These are phyloP conservation scores for Anastrepha ludens DNA, from an alignment of 1,140 invertebrate species.

Conservation along the genomic window DNA sequence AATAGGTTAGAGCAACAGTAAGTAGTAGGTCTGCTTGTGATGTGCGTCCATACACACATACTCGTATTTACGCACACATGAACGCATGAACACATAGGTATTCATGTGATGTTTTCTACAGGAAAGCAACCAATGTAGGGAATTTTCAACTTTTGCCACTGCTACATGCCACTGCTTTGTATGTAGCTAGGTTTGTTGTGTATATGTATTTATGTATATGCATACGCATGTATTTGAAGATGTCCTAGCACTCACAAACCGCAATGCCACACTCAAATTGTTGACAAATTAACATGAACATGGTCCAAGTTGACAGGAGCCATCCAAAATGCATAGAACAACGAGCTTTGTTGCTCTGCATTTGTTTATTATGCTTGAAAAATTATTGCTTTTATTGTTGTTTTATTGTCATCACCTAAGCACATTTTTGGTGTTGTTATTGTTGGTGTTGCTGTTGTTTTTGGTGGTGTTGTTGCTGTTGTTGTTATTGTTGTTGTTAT, in stretches of 20 bases:
- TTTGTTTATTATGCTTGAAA: background rate
- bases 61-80: too few relatives aligned
- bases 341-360: background rate
- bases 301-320: background rate
- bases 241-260: background rate
- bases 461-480: too few relatives aligned
- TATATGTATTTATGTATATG: too few relatives aligned
- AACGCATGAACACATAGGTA: too few relatives aligned
- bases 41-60: background rate
- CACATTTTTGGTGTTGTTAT: background rate
- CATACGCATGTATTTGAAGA: background rate
- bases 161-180: too few relatives aligned
- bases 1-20: slow-evolving; percentile 3
- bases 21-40: background rate
- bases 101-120: too few relatives aligned
- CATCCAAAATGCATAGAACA: background rate
- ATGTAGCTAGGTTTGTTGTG: too few relatives aligned
- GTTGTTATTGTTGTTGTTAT: background rate
- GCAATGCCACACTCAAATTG: slow-evolving; percentile 22
- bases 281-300: slow-evolving; percentile 26
- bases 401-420: background rate
- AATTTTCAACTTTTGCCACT: too few relatives aligned
- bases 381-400: background rate
- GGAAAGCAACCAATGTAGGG: too few relatives aligned
- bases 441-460: too few relatives aligned